Conservation (phyloP, 1,140 invertebrate species). For the Drosophila baimaii region DNA sequence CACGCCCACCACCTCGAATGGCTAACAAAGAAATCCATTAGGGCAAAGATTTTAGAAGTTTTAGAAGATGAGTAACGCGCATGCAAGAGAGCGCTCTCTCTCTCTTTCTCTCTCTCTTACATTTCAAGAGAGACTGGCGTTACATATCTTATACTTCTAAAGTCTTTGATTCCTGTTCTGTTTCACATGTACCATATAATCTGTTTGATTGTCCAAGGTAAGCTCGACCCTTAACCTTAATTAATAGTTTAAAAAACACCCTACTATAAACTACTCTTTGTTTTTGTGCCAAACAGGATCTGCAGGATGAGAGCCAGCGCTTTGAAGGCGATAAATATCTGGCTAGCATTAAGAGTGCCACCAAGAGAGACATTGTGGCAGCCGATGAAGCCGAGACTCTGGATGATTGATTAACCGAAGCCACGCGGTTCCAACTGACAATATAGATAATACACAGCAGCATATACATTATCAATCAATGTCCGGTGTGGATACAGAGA, state of each 20-base stretch:
- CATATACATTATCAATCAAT: slow-evolving; percentile 23
- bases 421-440: slow-evolving; percentile 20
- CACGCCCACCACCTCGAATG: slow-evolving; percentile 21
- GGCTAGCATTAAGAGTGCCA: slow-evolving; percentile 69
- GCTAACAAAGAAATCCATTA: slow-evolving; percentile 28
- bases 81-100: no score
- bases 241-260: background rate
- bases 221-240: background rate
- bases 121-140: no score
- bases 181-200: slow-evolving; percentile 13
- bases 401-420: slow-evolving; percentile 65
- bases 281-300: slow-evolving; percentile 63
- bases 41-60: no score
- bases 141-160: no score
- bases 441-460: slow-evolving; percentile 42
- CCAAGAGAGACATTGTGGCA: slow-evolving; percentile 77
- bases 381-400: slow-evolving; percentile 72
- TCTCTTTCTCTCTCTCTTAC: no score
- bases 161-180: no score
- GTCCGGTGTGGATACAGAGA: slow-evolving; percentile 16
- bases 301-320: slow-evolving; percentile 79
- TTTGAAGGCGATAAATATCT: slow-evolving; percentile 83
- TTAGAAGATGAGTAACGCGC: no score
- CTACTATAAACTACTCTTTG: slow-evolving; percentile 8
- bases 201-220: slow-evolving; percentile 26